Conservation (phyloP, 2,797 vertebrate genomes). For the Dermochelys coriacea region DNA sequence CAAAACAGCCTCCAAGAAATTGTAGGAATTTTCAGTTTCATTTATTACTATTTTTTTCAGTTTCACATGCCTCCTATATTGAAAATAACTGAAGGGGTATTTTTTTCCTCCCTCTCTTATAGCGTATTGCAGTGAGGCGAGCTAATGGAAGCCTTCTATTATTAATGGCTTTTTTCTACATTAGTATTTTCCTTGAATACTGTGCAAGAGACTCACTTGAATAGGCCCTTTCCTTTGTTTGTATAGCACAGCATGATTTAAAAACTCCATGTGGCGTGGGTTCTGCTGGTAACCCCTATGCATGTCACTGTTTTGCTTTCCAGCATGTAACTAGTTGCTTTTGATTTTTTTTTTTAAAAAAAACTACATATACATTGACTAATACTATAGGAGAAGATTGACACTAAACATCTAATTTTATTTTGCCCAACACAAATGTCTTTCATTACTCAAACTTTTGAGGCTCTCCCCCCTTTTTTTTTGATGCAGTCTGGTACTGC, state of each 20-base stretch:
- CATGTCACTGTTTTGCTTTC: background rate
- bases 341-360: background rate
- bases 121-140: background rate
- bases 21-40: background rate
- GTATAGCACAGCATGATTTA: rapidly evolving
- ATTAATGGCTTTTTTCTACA: background rate
- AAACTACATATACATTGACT: background rate
- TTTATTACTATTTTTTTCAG: background rate
- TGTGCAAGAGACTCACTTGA: background rate
- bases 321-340: background rate
- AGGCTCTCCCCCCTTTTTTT: background rate
- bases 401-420: background rate
- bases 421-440: rapidly evolving
- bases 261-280: background rate
- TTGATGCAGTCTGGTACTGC: background rate
- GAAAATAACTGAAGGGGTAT: background rate
- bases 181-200: background rate
- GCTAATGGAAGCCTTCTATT: background rate
- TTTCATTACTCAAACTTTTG: background rate
- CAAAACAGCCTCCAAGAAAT: background rate
- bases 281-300: background rate
- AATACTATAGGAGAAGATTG: background rate
- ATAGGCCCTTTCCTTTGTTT: background rate
- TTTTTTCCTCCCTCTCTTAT: background rate
- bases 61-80: background rate